Percentiles rank a stretch among this genome's conserved stretches.
phyloP scores from a whole-genome alignment of 2,113 vertebrate genomes.

The Atherinomorus stipes region DNA sequence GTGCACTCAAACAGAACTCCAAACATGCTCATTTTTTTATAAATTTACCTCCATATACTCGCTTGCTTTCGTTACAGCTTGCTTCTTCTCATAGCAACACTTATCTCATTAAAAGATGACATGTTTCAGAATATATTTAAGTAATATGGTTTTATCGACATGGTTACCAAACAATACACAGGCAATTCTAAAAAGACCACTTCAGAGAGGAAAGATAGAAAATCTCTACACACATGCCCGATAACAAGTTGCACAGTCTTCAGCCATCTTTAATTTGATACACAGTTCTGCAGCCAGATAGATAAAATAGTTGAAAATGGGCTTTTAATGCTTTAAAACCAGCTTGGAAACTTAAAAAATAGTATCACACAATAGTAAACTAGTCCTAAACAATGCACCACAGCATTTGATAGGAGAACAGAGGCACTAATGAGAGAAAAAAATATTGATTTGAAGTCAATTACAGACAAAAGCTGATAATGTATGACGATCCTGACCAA shows the following conservation, averaged over 20 bases:
- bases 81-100: not conserved
- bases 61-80: slow-evolving; percentile 10
- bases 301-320: too few relatives aligned
- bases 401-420: too few relatives aligned
- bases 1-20: slow-evolving; percentile 28
- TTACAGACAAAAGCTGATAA: too few relatives aligned
- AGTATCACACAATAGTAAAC: too few relatives aligned
- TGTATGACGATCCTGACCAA: too few relatives aligned
- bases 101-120: slow-evolving; percentile 52
- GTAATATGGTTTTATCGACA: slow-evolving; percentile 53
- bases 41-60: not conserved
- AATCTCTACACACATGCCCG: not conserved
- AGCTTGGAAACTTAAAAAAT: too few relatives aligned
- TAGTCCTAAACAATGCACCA: too few relatives aligned
- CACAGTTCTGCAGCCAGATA: not conserved
- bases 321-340: too few relatives aligned
- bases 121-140: slow-evolving; percentile 57
- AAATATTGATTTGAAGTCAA: too few relatives aligned
- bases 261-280: too few relatives aligned
- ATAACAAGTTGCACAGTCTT: too few relatives aligned
- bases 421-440: too few relatives aligned
- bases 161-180: slow-evolving; percentile 49
- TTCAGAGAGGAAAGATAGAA: slow-evolving; percentile 11
- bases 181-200: slow-evolving; percentile 38
- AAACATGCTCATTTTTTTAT: slow-evolving; percentile 43